phyloP scores from a whole-genome alignment of 2,113 vertebrate genomes.

The Gallinago undulata region DNA sequence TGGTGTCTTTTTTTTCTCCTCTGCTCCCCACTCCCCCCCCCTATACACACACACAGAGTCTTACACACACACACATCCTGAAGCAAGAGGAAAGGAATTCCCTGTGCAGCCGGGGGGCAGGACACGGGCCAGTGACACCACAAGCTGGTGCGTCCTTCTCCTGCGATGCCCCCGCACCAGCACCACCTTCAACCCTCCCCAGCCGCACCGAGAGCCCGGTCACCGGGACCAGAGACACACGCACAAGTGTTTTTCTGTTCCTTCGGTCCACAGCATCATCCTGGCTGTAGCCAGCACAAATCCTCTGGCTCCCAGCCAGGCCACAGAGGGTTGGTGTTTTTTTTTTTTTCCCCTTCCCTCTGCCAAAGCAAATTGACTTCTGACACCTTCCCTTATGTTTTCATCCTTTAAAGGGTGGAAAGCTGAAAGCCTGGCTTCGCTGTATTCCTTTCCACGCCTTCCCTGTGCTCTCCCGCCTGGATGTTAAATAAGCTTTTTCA shows the following conservation, averaged over 20 bases:
- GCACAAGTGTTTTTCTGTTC: background rate
- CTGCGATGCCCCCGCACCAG: fast-evolving
- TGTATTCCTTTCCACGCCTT: background rate
- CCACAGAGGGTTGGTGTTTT: background rate
- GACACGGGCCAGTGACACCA: background rate
- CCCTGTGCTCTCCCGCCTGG: background rate
- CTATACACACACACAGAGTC: background rate
- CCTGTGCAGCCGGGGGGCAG: background rate
- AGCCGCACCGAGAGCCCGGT: background rate
- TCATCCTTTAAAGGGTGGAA: constrained; percentile 35
- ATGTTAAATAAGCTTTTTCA: background rate
- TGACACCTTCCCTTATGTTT: constrained; percentile 32
- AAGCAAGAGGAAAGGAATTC: constrained; percentile 8
- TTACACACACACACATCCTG: background rate
- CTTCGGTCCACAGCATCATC: background rate
- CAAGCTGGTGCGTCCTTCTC: background rate
- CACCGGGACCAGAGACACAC: background rate
- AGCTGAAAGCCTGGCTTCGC: background rate
- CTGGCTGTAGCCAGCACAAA: background rate
- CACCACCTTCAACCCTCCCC: background rate
- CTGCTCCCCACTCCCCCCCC: too few relatives aligned
- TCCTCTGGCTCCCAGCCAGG: background rate
- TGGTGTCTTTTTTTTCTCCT: background rate
- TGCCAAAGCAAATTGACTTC: constrained; percentile 58
- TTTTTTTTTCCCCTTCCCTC: background rate